Evolutionary conservation across 1,140 invertebrate species (phyloP).

Genomic region (Heliconius congener): DNA sequence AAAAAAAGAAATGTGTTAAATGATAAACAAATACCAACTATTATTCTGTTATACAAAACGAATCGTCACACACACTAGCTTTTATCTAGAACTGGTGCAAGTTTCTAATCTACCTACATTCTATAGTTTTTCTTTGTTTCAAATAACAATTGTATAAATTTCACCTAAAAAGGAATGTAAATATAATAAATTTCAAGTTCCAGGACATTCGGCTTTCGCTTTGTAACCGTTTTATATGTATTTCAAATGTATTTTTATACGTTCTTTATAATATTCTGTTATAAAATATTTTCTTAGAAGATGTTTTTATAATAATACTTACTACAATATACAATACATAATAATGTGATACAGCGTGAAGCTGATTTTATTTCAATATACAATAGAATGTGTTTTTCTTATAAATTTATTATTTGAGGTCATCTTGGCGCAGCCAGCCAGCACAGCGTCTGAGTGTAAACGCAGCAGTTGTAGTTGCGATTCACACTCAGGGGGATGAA

Average conservation of each 20-base stretch:
- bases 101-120: neutral
- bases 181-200: neutral
- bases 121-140: neutral
- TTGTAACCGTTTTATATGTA: neutral
- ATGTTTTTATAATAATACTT: neutral
- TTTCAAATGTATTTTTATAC: neutral
- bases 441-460: too few relatives aligned
- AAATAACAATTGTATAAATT: constrained; percentile 1
- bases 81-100: neutral
- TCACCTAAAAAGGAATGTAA: neutral
- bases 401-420: neutral
- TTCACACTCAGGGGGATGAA: too few relatives aligned
- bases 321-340: too few relatives aligned
- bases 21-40: neutral
- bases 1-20: neutral
- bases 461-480: too few relatives aligned
- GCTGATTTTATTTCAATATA: too few relatives aligned
- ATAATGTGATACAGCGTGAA: too few relatives aligned
- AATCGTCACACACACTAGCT: neutral
- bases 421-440: neutral
- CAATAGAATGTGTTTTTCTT: too few relatives aligned
- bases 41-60: neutral
- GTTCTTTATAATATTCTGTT: neutral
- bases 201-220: neutral
- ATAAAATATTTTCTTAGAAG: neutral